Evolutionary conservation across 2,888 invertebrate genomes (phyloP), one percentile per base, ranked within the genome.

Genomic region (Caenorhabditis drosophilae): DNA sequence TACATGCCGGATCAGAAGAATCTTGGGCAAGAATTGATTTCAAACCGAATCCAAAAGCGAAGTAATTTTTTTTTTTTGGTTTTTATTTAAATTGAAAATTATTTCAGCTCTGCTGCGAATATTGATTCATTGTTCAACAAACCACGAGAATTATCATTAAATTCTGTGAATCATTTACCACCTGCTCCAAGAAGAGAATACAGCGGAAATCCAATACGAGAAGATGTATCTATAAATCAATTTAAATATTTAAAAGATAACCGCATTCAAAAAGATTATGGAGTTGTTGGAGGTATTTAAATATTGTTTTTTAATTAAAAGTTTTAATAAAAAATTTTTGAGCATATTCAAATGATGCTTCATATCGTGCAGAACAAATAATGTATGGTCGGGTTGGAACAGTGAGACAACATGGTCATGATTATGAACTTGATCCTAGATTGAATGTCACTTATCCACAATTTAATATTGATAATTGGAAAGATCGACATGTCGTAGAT

Each of bases 341-440:
- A 53, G 56, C 56, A 20, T 56, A 56, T 49, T 41, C 56, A 20
- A 41, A 27, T 34, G 50, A 48, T 7, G 16, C 31, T 22, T 20
- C 31, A 34, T 47, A 20, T 47, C n/a, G 31, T 20, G 31, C 31
- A 20, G 55, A 27, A 1, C 41, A 48, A 23, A 35, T 38, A 2
- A 3, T 35, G 25, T 56, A 34, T 31, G 36, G 38, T 2, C 12
- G 22, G 15, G 18, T 25, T n/a, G 61, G 61, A 41, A 41, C 45
- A 9, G 42, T 59, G 0, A 40, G 64, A 9, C 46, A 54, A 16
- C 64, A 64, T 31, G 54, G 58, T 42, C 48, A 64, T 27, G 64
- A 64, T n/a, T 64, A 64, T 36, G 64, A 64, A 34, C 41, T 64
- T 36, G 64, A 64, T 51, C 64, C 64, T 2, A 46, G 64, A 6